Evolutionary conservation across 2,888 invertebrate species (phyloP).

Genomic region (Prosapia bicincta): DNA sequence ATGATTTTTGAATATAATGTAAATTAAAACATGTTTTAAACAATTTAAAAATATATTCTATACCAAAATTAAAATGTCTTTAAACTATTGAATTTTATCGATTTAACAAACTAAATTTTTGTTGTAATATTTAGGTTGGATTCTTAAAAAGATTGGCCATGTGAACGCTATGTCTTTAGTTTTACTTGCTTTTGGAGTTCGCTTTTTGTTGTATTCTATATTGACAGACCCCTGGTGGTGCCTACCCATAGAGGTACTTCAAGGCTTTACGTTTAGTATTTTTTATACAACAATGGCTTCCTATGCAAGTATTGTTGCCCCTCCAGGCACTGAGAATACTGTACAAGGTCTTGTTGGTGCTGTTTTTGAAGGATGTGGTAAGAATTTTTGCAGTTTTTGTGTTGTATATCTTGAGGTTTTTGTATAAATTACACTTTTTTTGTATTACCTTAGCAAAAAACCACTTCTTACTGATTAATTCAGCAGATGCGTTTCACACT

Average conservation of each 20-base stretch:
- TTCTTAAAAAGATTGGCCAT: slow-evolving; percentile 77
- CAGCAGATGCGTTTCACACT: too few relatives aligned
- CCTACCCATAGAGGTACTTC: slow-evolving; percentile 78
- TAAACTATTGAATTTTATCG: too few relatives aligned
- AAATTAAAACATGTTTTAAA: too few relatives aligned
- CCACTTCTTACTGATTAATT: too few relatives aligned
- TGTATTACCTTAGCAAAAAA: too few relatives aligned
- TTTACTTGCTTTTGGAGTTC: slow-evolving; percentile 70
- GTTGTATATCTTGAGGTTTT: too few relatives aligned
- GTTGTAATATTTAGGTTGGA: slow-evolving; percentile 52
- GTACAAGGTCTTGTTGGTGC: slow-evolving; percentile 85
- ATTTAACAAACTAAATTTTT: too few relatives aligned
- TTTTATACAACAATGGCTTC: slow-evolving; percentile 87
- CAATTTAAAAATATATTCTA: too few relatives aligned
- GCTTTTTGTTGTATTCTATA: slow-evolving; percentile 78
- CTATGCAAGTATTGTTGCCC: slow-evolving; percentile 79
- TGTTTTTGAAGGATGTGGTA: slow-evolving; percentile 79
- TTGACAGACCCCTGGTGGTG: slow-evolving; percentile 79
- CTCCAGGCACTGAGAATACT: slow-evolving; percentile 81
- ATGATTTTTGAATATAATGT: too few relatives aligned
- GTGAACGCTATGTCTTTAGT: slow-evolving; percentile 80
- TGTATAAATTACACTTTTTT: too few relatives aligned
- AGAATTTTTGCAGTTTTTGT: too few relatives aligned
- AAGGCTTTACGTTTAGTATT: slow-evolving; percentile 85
- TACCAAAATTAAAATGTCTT: too few relatives aligned